Percentiles rank a stretch among this genome's conserved stretches.
Evolutionary conservation across 35 echinoderm and acorn worm genomes (phyloP).

Genomic region (Patiria miniata): DNA sequence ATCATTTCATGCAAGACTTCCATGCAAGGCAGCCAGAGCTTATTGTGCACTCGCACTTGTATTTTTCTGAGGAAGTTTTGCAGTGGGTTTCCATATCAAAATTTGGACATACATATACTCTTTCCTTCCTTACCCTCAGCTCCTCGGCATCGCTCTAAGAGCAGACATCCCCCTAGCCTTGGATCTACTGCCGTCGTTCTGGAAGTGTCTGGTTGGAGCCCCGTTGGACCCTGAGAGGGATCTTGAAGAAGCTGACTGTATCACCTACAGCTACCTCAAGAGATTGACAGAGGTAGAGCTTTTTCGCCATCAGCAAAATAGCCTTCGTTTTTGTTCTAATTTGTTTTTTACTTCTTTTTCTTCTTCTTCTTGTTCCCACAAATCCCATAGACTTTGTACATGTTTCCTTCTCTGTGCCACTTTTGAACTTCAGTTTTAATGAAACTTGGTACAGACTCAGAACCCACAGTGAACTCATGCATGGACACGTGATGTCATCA

Average conservation of each 20-base stretch:
- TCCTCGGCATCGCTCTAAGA: constrained; percentile 68
- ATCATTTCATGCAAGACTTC: no score
- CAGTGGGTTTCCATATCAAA: no score
- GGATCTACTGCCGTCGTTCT: constrained; percentile 60
- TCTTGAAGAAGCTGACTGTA: constrained; percentile 59
- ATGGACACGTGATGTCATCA: no score
- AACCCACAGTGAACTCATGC: no score
- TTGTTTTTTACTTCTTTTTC: not conserved
- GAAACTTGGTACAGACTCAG: no score
- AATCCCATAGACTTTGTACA: no score
- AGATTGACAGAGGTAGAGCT: constrained; percentile 58
- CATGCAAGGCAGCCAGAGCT: no score
- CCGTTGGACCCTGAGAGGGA: constrained; percentile 51
- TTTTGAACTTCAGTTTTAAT: no score
- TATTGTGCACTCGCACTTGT: no score
- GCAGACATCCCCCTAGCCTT: constrained; percentile 74
- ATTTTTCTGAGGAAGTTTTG: no score
- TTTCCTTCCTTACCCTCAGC: constrained; percentile 16
- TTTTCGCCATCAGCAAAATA: not conserved
- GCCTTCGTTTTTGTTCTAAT: not conserved
- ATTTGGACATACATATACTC: not conserved
- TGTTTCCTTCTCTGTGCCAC: no score
- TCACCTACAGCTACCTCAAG: constrained; percentile 59
- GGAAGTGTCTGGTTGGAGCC: constrained; percentile 73
- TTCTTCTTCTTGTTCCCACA: no score